Conservation (phyloP, 2,797 vertebrate genomes). For the Peromyscus attwateri region DNA sequence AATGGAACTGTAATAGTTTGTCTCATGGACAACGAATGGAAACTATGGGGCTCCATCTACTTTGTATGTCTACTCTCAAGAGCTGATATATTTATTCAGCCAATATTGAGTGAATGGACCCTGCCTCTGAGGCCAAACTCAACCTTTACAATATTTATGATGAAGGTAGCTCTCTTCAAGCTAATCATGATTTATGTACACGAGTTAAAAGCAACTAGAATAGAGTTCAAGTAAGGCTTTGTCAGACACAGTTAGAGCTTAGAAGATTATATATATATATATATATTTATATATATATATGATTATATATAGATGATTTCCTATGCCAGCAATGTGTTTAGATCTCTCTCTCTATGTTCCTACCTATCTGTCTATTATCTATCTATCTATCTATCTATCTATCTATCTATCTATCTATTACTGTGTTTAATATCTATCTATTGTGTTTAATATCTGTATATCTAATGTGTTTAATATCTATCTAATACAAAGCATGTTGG, state of each 20-base stretch:
- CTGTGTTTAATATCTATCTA: neutral
- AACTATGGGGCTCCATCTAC: neutral
- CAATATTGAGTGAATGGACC: conserved; percentile 2
- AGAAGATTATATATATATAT: neutral
- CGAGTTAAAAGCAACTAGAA: conserved; percentile 45
- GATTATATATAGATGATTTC: neutral
- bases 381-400: neutral
- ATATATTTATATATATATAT: neutral
- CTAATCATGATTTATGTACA: conserved; percentile 24
- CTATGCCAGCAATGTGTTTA: neutral
- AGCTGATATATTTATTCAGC: neutral
- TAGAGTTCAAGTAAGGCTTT: neutral
- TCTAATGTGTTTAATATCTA: neutral
- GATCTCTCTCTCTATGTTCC: neutral
- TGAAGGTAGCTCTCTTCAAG: neutral
- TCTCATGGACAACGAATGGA: neutral
- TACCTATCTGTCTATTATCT: neutral
- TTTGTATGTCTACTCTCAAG: neutral
- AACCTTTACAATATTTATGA: conserved; percentile 61
- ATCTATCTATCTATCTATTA: neutral
- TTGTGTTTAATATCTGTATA: neutral
- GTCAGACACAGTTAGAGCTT: neutral
- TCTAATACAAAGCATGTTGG: neutral
- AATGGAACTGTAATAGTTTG: neutral
- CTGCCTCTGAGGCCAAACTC: conserved; percentile 18